Conservation (phyloP, 2,113 vertebrate species). For the Onychorhynchus coronatus region DNA sequence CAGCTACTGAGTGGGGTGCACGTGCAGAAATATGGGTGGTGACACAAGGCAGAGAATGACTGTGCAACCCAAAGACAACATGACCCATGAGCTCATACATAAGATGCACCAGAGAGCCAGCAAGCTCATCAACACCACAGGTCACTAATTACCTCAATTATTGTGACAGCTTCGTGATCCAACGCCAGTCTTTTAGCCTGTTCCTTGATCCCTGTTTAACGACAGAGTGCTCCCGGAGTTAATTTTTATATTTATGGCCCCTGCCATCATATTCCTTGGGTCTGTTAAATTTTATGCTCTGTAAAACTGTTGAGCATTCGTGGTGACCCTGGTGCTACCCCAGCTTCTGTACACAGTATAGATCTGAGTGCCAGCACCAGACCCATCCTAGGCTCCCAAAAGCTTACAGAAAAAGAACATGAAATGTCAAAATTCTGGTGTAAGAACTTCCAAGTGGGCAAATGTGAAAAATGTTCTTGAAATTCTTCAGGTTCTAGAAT, state of each 20-base stretch:
- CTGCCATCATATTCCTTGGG: background rate
- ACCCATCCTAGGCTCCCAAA: background rate
- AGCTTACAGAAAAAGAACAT: background rate
- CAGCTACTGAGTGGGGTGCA: background rate
- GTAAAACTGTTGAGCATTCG: background rate
- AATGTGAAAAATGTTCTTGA: background rate
- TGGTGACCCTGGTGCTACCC: background rate
- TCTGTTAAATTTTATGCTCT: constrained; percentile 56
- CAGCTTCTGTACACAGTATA: background rate
- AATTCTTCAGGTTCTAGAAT: background rate
- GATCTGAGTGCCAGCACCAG: background rate
- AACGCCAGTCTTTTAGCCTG: background rate
- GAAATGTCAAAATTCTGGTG: background rate
- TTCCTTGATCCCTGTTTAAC: constrained; percentile 17
- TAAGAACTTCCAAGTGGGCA: background rate
- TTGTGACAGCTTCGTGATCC: background rate
- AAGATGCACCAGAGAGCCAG: background rate
- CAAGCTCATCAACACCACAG: background rate
- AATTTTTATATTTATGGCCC: constrained; percentile 54
- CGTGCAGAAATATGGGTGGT: background rate
- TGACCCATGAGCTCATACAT: background rate
- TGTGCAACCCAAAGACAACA: background rate
- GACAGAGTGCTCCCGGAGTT: background rate
- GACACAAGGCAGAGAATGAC: background rate
- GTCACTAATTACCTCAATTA: constrained; percentile 20